Evolutionary conservation across 2,888 invertebrate genomes (phyloP), one percentile per base, ranked within the genome.

Genomic region (Eilema griseolum): DNA sequence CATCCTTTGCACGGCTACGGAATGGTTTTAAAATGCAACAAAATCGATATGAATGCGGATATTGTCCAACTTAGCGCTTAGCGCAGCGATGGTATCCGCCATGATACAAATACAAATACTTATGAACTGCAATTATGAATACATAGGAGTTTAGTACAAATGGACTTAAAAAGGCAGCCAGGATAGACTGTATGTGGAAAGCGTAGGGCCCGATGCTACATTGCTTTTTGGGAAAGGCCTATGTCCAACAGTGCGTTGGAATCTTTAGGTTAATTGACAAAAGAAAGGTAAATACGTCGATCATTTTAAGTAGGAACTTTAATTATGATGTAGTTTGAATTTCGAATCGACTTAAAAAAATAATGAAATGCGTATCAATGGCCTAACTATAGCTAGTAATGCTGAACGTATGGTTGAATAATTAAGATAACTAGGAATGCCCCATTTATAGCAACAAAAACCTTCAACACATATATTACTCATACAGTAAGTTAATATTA

Each of bases 21-120:
- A 62, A 16, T 41, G 24, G 26, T 20, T 41, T 33, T 61, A 62
- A 62, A 52, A 52, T 62, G 16, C 26, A 37, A 62, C 41, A 62
- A 62, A 62, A 26, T 41, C 20, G 61, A 26, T 11, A 62, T 41
- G 41, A 62, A 62, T 62, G 62, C 62, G 62, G 62, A 62, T 41
- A 26, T 26, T 62, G 62, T 62, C 41, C 62, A 62, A 62, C 37
- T 24, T 37, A 26, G 41, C 20, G 62, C 37, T 24, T 37, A 26
- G 41, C 20, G 62, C 33, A 24, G 33, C 56, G 26, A 8, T 37
- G n/a, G 52, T 52, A 66, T 66, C 28, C 62, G 41, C 57, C 16
- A 28, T 57, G 56, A 63, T 41, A 23, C 57, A 12, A 57, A 24
- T 52, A 52, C 10, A 52, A n/a, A 52, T 14, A 24, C 23, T 14